A percentile compares a stretch with the other conserved stretches of the same genome.
These are phyloP conservation scores for Festucalex cinctus DNA, from an alignment of 2,113 vertebrate genomes.

Conservation along the genomic window DNA sequence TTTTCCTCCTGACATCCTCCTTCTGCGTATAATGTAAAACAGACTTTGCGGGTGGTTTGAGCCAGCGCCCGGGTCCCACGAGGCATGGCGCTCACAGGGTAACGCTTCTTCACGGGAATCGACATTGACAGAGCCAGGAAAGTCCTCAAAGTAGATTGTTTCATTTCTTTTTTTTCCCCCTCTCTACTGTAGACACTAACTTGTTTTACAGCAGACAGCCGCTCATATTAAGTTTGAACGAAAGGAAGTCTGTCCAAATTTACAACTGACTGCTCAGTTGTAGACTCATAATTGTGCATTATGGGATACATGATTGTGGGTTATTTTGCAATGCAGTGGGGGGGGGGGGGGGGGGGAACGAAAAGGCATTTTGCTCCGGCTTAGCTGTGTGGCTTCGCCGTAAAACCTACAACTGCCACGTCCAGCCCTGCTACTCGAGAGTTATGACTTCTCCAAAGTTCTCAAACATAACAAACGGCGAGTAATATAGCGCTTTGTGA, in stretches of 20 bases:
- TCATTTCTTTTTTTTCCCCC: conserved; percentile 61
- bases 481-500: conserved; percentile 63
- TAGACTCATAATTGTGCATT: conserved; percentile 51
- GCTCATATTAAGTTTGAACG: conserved; percentile 63
- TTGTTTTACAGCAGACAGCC: conserved; percentile 65
- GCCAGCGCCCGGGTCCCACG: conserved; percentile 67
- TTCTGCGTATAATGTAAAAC: conserved; percentile 69
- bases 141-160: conserved; percentile 76
- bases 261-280: conserved; percentile 37
- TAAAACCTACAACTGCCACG: conserved; percentile 55
- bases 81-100: conserved; percentile 59
- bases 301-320: conserved; percentile 44
- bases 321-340: conserved; percentile 4
- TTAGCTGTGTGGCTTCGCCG: conserved; percentile 47
- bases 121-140: conserved; percentile 74
- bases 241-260: conserved; percentile 49
- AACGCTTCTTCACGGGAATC: conserved; percentile 68
- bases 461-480: conserved; percentile 73
- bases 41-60: conserved; percentile 63
- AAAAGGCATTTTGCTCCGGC: conserved; percentile 34
- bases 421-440: conserved; percentile 60
- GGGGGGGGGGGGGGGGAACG: neutral
- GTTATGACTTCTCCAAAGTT: conserved; percentile 70
- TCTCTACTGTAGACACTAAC: conserved; percentile 62
- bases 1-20: conserved; percentile 51